Base-by-base conservation (phyloP, 2,888 invertebrate species). In the Lasioglossum morio region DNA sequence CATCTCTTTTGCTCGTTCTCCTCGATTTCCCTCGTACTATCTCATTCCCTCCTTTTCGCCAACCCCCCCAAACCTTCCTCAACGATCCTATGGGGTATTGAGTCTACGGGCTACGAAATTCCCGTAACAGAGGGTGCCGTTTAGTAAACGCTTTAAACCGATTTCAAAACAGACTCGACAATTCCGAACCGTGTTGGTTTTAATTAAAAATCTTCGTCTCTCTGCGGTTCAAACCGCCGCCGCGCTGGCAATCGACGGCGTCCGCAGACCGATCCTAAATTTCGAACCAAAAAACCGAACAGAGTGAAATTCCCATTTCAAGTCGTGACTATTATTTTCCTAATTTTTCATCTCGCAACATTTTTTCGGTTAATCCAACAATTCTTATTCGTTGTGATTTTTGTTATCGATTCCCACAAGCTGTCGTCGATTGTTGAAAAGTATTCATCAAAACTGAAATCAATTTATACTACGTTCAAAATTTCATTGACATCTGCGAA, bases 61-160 rank as follows among this genome's bases (percentile, higher is more conserved):
- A n/a, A n/a, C 66, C 72, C 57, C 73, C 86, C 79, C 79, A 84
- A 66, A 8, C 66, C 34, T 3, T 7, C 16, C 66, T 5, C 34
- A 8, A 40, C 77, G 80, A 79, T 88, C 84, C 91, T 88, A 89
- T 87, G 91, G 90, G 91, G 86, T 87, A 82, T 85, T 82, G 79
- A 84, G 87, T 83, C 88, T 78, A 83, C 87, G 78, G 90, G 89
- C 89, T 86, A 91, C 89, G 85, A 91, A 92, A 91, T 91, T 92
- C 89, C 82, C 85, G 87, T 87, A 86, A 88, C 86, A 87, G 89
- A 88, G 89, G 89, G 90, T 86, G 85, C 85, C 85, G 91, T 82
- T 87, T 85, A 91, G 91, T 81, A 91, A 90, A 37, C 74, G 92
- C 86, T 88, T 81, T 86, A 80, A 92, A 81, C 91, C 72, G 66